A percentile compares a stretch with the other conserved stretches of the same genome.
These are phyloP conservation scores for Henricia sp. DNA, from an alignment of 53 echinoderm and acorn worm species.

Conservation along the genomic window DNA sequence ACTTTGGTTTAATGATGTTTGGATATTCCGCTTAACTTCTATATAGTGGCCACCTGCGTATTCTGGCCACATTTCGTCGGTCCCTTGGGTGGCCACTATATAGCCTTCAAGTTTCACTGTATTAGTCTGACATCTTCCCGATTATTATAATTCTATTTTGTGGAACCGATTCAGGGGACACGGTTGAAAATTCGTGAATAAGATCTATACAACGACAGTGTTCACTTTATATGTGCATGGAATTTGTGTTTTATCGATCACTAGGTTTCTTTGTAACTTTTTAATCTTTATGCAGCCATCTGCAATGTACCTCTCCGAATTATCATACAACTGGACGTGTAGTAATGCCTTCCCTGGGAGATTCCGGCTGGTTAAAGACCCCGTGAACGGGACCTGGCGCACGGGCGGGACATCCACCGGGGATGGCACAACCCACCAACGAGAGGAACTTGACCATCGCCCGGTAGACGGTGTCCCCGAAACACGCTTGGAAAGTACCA, in stretches of 20 bases:
- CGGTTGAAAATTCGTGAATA: too few species aligned
- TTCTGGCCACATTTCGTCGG: too few species aligned
- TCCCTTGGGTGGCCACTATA: too few species aligned
- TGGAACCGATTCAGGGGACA: too few species aligned
- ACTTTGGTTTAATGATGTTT: too few species aligned
- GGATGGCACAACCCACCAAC: neutral
- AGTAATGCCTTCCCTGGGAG: constrained; percentile 29
- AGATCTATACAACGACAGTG: too few species aligned
- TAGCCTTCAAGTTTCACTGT: too few species aligned
- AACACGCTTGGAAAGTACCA: neutral
- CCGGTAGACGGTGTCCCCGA: neutral
- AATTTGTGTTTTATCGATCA: neutral
- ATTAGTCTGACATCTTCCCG: too few species aligned
- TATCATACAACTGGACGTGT: neutral
- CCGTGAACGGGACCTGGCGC: constrained; percentile 47
- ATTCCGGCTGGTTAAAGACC: constrained; percentile 61
- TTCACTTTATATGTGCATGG: too few species aligned
- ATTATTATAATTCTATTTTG: too few species aligned
- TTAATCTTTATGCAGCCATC: constrained; percentile 20
- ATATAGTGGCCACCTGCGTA: too few species aligned
- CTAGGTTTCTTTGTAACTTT: neutral
- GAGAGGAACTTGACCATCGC: neutral
- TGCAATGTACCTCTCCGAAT: constrained; percentile 13
- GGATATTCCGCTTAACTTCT: too few species aligned
- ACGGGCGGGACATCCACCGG: constrained; percentile 11